A percentile compares a stretch with the other conserved stretches of the same genome.
These are phyloP conservation scores for Athalia rosae DNA, from an alignment of 2,888 invertebrate genomes.

Conservation along the genomic window DNA sequence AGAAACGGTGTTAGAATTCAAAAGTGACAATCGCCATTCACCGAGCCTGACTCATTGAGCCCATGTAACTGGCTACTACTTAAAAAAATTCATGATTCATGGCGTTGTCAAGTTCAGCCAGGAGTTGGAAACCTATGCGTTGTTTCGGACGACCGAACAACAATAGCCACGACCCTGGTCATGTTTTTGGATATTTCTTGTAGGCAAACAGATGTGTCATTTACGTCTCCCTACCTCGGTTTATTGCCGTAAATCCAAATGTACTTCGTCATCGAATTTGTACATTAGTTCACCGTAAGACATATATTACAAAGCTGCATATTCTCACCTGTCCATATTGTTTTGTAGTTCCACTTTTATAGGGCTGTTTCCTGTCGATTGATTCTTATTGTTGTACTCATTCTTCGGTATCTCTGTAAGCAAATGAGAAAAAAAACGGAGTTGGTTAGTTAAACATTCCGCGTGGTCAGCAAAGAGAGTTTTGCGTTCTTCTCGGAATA, in stretches of 20 bases:
- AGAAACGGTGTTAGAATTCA: slow-evolving; percentile 35
- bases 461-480: slow-evolving; percentile 4
- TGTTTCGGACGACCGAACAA: background rate
- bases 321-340: slow-evolving; percentile 75
- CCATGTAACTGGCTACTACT: slow-evolving; percentile 6
- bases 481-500: background rate
- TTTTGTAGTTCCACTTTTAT: slow-evolving; percentile 81
- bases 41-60: slow-evolving; percentile 40
- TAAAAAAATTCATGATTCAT: slow-evolving; percentile 38
- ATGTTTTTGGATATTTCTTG: slow-evolving; percentile 27
- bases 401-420: slow-evolving; percentile 91
- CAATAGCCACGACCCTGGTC: background rate
- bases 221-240: background rate
- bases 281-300: background rate
- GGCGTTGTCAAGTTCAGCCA: slow-evolving; percentile 30
- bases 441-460: slow-evolving; percentile 9
- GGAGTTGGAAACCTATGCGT: slow-evolving; percentile 17
- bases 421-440: slow-evolving; percentile 56
- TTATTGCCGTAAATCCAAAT: background rate
- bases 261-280: background rate
- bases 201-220: slow-evolving; percentile 23
- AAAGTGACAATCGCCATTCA: slow-evolving; percentile 45
- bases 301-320: slow-evolving; percentile 15
- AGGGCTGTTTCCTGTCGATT: slow-evolving; percentile 92
- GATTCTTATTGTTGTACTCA: slow-evolving; percentile 86